These are phyloP conservation scores for Neotoma lepida DNA, from an alignment of 2,113 vertebrate genomes.

Conservation along the genomic window DNA sequence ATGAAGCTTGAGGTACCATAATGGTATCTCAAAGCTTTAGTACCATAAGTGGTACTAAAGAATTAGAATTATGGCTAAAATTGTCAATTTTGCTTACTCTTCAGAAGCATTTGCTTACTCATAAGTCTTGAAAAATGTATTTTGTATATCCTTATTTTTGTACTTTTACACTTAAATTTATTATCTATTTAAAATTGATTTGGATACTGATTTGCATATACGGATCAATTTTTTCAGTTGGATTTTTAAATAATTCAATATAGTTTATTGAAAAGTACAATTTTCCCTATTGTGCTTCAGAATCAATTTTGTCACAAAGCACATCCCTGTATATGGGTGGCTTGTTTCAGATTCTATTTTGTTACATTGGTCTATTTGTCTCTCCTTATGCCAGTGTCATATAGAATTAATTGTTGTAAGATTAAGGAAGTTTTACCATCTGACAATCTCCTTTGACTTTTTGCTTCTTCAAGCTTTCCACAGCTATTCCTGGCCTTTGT, in stretches of 20 bases:
- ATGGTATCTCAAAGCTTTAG: neutral
- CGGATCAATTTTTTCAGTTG: constrained; percentile 18
- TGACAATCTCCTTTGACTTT: neutral
- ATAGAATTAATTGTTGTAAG: neutral
- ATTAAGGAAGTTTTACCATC: constrained; percentile 15
- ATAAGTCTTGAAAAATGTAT: constrained; percentile 22
- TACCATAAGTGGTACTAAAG: neutral
- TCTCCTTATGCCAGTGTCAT: neutral
- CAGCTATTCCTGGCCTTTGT: neutral
- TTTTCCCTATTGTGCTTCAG: neutral
- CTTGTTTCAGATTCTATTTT: constrained; percentile 35
- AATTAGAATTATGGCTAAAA: constrained; percentile 13
- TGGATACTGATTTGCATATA: neutral
- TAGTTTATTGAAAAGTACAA: constrained; percentile 3
- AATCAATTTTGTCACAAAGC: constrained; percentile 19
- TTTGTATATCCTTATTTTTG: neutral
- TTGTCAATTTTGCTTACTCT: neutral
- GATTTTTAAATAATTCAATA: constrained; percentile 29
- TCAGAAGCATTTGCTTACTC: neutral
- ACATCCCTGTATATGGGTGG: neutral
- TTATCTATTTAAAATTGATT: constrained; percentile 31
- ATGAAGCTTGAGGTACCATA: neutral
- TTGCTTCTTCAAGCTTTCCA: neutral
- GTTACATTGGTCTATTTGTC: neutral
- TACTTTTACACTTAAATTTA: constrained; percentile 11